Conservation (phyloP, 2,888 invertebrate genomes). For the Diaperis boleti region DNA sequence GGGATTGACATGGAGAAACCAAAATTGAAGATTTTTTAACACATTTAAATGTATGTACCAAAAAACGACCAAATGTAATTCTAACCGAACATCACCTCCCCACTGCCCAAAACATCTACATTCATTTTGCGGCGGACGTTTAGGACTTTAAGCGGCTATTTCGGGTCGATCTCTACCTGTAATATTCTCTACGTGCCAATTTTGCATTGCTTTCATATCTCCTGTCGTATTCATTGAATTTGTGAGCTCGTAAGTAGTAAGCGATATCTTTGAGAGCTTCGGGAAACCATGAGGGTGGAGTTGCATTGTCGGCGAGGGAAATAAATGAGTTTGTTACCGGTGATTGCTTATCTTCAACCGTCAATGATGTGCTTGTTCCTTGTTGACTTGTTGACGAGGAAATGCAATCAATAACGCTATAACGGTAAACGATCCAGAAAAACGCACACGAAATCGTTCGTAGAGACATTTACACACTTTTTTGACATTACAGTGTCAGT, state of each 20-base stretch:
- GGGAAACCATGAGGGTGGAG: slow-evolving; percentile 59
- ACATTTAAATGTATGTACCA: too few relatives aligned
- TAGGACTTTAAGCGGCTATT: neutral
- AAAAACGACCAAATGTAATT: too few relatives aligned
- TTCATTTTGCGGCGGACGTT: too few relatives aligned
- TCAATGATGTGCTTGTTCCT: slow-evolving; percentile 9
- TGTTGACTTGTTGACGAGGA: slow-evolving; percentile 11
- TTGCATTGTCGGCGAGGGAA: slow-evolving; percentile 9
- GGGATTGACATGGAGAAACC: too few relatives aligned
- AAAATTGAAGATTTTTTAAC: too few relatives aligned
- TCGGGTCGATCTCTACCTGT: slow-evolving; percentile 44
- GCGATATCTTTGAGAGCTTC: slow-evolving; percentile 71
- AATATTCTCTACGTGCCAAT: slow-evolving; percentile 58
- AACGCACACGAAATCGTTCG: slow-evolving; percentile 2
- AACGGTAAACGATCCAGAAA: neutral
- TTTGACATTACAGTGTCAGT: slow-evolving; percentile 12
- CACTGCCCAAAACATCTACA: too few relatives aligned
- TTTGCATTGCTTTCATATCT: slow-evolving; percentile 59
- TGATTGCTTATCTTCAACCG: slow-evolving; percentile 21
- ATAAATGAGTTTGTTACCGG: slow-evolving; percentile 21
- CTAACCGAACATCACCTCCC: too few relatives aligned
- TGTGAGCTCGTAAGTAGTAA: slow-evolving; percentile 73
- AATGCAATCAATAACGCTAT: slow-evolving; percentile 19
- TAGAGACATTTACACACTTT: slow-evolving; percentile 27
- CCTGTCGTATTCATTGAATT: slow-evolving; percentile 75